Conservation (phyloP, 2,888 invertebrate species). For the Pyrocoelia pectoralis region DNA sequence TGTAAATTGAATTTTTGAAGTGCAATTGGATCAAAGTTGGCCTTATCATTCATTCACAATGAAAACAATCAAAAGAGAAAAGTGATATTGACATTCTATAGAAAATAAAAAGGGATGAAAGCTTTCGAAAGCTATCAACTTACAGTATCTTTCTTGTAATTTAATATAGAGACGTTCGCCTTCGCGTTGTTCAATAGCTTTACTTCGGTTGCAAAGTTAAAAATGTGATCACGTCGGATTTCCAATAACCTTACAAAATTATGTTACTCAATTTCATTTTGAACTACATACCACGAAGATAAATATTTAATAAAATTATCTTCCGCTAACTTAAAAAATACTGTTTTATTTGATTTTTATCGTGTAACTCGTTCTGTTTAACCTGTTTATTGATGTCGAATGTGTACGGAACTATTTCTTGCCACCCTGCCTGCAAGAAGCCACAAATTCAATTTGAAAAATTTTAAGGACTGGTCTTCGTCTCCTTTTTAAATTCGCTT, state of each 20-base stretch:
- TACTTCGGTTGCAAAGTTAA: conserved; percentile 29
- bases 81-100: conserved; percentile 18
- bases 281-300: conserved; percentile 9
- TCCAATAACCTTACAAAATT: conserved; percentile 34
- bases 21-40: conserved; percentile 1
- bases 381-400: neutral
- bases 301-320: neutral
- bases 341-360: neutral
- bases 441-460: neutral
- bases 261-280: conserved; percentile 33
- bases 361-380: neutral
- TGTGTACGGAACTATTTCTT: neutral
- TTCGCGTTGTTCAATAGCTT: conserved; percentile 24
- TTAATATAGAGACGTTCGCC: conserved; percentile 25
- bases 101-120: conserved; percentile 20
- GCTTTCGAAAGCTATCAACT: conserved; percentile 12
- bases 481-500: neutral
- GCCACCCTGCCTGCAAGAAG: neutral
- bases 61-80: conserved; percentile 23
- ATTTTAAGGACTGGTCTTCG: neutral
- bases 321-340: neutral
- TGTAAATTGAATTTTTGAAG: conserved; percentile 1
- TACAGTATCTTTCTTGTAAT: conserved; percentile 23
- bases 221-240: conserved; percentile 36
- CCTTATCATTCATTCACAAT: neutral